Conservation (phyloP, 92 coral and sea anemone species). For the Phenganax subtilis region DNA sequence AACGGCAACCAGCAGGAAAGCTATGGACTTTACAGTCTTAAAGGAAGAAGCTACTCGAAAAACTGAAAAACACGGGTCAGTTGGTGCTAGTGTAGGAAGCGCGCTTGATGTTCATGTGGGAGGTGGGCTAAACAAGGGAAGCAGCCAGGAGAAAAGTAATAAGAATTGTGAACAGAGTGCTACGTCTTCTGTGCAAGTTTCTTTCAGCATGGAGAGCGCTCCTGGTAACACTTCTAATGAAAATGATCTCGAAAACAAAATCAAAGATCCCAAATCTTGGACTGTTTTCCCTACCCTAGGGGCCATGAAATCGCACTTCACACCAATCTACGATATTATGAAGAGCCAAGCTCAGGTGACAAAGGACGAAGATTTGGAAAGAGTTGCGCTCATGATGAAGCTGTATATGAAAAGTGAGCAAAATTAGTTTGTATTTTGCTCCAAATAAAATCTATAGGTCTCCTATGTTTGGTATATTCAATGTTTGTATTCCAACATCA, state of each 20-base stretch:
- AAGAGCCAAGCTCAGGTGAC: background rate
- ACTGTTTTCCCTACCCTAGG: background rate
- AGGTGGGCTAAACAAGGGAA: background rate
- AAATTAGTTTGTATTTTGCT: no score
- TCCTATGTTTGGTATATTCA: no score
- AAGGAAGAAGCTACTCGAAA: background rate
- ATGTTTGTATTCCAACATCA: no score
- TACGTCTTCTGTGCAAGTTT: background rate
- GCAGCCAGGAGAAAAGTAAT: background rate
- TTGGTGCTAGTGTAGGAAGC: background rate
- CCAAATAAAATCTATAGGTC: no score
- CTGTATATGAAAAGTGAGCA: background rate
- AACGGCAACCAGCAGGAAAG: background rate
- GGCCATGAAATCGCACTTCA: constrained; percentile 8
- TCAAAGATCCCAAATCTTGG: background rate
- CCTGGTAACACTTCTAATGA: background rate
- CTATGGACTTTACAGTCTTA: background rate
- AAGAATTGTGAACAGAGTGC: background rate
- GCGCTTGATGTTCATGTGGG: no score
- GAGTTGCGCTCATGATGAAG: background rate
- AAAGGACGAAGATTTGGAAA: background rate
- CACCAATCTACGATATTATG: constrained; percentile 1
- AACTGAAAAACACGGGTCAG: background rate
- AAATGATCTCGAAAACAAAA: background rate
- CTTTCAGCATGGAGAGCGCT: background rate